These are phyloP conservation scores for Potamarius usumacintae DNA, from an alignment of 2,113 vertebrate genomes.

Conservation along the genomic window DNA sequence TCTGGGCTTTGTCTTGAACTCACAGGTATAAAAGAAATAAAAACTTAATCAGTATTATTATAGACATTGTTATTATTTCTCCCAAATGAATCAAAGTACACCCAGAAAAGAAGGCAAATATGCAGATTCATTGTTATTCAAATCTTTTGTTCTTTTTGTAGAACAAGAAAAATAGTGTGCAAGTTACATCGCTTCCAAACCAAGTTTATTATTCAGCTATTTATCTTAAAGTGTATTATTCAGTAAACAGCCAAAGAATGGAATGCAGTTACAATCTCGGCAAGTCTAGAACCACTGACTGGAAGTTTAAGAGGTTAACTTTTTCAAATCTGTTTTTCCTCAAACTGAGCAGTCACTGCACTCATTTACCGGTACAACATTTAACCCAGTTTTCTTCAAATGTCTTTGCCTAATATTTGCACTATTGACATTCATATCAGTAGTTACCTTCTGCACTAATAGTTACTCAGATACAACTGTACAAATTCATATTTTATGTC, in stretches of 20 bases:
- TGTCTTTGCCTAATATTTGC: neutral
- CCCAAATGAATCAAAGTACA: constrained; percentile 6
- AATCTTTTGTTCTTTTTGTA: neutral
- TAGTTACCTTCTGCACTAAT: neutral
- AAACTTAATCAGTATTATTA: neutral
- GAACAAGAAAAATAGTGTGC: neutral
- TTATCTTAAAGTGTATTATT: neutral
- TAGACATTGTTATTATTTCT: neutral
- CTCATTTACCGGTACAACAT: neutral
- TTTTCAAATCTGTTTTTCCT: neutral
- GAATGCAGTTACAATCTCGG: neutral
- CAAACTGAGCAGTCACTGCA: neutral
- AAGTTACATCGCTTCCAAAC: neutral
- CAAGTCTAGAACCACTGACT: neutral
- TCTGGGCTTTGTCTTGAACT: neutral
- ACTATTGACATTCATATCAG: neutral
- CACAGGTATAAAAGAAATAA: neutral
- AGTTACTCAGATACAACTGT: neutral
- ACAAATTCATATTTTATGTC: too few relatives aligned
- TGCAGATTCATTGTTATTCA: constrained; percentile 2
- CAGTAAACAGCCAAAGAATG: neutral
- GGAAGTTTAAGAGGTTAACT: neutral
- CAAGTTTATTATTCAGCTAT: neutral
- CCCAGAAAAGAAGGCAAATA: neutral
- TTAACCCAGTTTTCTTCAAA: neutral